Evolutionary conservation across 2,797 vertebrate species (phyloP), one percentile per base, ranked within the genome.

Genomic region (Gadopsis marmoratus): DNA sequence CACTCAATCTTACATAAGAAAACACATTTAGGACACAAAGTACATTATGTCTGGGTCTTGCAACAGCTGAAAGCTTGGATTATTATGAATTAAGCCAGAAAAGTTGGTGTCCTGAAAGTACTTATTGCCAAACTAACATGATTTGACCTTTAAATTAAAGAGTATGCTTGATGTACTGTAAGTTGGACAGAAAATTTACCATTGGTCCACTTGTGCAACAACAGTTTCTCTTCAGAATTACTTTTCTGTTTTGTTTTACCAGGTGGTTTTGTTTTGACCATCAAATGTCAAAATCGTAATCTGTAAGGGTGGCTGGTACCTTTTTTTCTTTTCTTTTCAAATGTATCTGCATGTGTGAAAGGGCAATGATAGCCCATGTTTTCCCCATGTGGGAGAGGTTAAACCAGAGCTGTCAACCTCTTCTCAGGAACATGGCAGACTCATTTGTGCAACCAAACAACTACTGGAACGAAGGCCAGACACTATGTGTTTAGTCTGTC

Each of bases 401-500:
- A 54, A 84, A 63, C 41, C 53, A 68, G 58, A 69, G 53, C 71
- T 71, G 37, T 68, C 55, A 0, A 29, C 43, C 68, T 65, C 37
- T 70, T 85, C 61, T 64, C 64, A 69, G 58, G 59, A 80, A 76
- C 61, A 60, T 31, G 39, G 19, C 65, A 7, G 63, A 45, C 17
- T 72, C 74, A 72, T 83, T 90, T 83, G 67, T 78, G 74, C 79
- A 84, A 72, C 72, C 31, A 6, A 79, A 74, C 80, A 74, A 71
- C 71, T 37, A 70, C 45, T 78, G 77, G 45, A 83, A 77, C 13
- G 71, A 85, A 75, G 83, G 72, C 87, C 90, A 87, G 85, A 86
- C 87, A 11, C 77, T 72, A 61, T 70, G 48, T 86, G 88, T 86
- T 87, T 81, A 7, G 73, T 81, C 83, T 88, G 89, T 88, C 85